Base-by-base conservation (phyloP, 2,888 invertebrate genomes). In the Drosophila anceps region DNA sequence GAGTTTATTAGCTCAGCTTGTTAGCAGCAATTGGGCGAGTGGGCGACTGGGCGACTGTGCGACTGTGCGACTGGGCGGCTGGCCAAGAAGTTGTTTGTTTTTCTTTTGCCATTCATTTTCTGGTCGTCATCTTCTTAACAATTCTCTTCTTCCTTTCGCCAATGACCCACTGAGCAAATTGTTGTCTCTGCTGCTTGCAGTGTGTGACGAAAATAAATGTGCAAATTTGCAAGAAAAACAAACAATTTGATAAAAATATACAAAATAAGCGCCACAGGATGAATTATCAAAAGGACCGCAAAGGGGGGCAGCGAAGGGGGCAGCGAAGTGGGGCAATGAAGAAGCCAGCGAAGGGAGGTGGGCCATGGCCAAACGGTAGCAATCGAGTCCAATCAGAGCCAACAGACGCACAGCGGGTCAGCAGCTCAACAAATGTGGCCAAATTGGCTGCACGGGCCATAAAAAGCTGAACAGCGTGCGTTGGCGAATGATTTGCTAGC, bases 141-240 rank as follows among this genome's bases (percentile, higher is more conserved):
- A 27, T 27, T n/a, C 46, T 12, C 18, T 51, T 6, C 13, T 15
- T 9, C 1, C 12, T n/a, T 27, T 18, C 7, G 39, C 27, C 50
- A 53, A 62, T 79, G 77, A 43, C 75, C 76, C 79, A 71, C 77
- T 68, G 77, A 41, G 79, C 66, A 79, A 76, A 77, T 77, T 79
- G 60, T 62, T 68, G 72, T 59, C 59, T 71, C 57, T 39, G 33
- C 35, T 12, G 20, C 33, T 53, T 51, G 43, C 71, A 79, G 62
- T 80, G 72, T 57, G 68, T 31, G 62, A 72, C 77, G 43, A 80
- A 80, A 78, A 78, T 78, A 78, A 78, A 76, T 71, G 62, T 62
- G 61, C 54, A 57, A 57, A 59, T 29, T 41, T 43, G 29, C 54
- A 59, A 55, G 69, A 81, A 77, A 77, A 81, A 81, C 79, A 57